Evolutionary conservation across 2,797 vertebrate species (phyloP), one percentile per base, ranked within the genome.

Genomic region (Sandelia bainsii): DNA sequence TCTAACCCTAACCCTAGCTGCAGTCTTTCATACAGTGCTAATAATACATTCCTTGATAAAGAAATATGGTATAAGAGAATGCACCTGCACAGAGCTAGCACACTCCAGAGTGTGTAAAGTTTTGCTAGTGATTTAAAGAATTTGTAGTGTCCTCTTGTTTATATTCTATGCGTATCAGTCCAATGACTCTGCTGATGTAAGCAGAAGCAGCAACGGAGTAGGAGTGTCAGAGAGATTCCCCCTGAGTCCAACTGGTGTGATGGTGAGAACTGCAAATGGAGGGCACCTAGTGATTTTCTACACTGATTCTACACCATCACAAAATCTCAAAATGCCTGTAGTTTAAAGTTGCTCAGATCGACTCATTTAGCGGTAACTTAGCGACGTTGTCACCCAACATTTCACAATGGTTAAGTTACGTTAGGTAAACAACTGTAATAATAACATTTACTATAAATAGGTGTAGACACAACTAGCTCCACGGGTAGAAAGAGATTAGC

Each of bases 211-310:
- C 68, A 67, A 74, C 56, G 46, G 59, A 62, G 76, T 59, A 53
- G 40, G 65, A 77, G 68, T 50, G 80, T 62, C 59, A 69, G 57
- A 84, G 82, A 77, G 62, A 72, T 69, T 83, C 69, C 80, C 82
- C 82, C 39, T 1, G 48, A 72, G 76, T 84, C 56, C 76, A 82
- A 79, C 69, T 69, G 72, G 68, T 90, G 57, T 69, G 71, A 77
- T 65, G 40, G 49, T 42, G 46, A 70, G 32, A 34, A 34, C 32
- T 34, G 32, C 32, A 34, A 8, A 34, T 34, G 32, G 32, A 34
- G 32, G 32, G 32, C 32, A 34, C 32, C 27, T 29, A 29, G 32
- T 34, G 32, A 34, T 34, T 34, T 34, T 34, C 8, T 34, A 34
- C 32, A 34, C 32, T 34, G 32, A 34, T 34, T 34, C 32, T 34